Base-by-base conservation (phyloP, 2,113 vertebrate species). In the Sphaerodactylus townsendi region DNA sequence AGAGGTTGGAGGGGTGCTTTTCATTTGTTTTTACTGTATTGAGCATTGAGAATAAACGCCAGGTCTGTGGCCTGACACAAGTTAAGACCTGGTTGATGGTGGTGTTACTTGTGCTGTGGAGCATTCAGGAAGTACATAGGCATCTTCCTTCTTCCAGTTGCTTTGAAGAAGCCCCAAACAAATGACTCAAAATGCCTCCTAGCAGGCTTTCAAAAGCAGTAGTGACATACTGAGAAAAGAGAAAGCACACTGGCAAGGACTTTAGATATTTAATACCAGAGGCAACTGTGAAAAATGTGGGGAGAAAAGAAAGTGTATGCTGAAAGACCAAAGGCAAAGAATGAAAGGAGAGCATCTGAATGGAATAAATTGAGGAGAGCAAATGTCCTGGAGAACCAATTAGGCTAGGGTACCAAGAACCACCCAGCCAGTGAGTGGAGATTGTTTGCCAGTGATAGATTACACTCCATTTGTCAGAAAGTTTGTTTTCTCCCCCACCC, bases 171-270 rank as follows among this genome's bases (percentile, higher is more conserved):
- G 17, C 10, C 73, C 71, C 33, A 82, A 35, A 81, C 82, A 2
- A 2, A 68, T 79, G 75, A 81, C 56, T 77, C 81, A 79, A 56
- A 59, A 30, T 85, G 66, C 77, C 39, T 46, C 85, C 64, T 1
- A 88, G 77, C 83, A 82, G 81, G 17, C 78, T 88, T 92, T 90
- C 82, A 85, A 89, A 92, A 88, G 5, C 72, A 84, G 88, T 85
- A 82, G 83, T 73, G 84, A 82, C 81, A 83, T 44, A 80, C 81
- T 59, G 30, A 39, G 53, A 76, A 48, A 65, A 50, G 66, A 37
- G 59, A 77, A 35, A 81, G 53, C 65, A 44, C 39, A 3, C 77
- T 88, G 87, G 79, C 89, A 81, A 37, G n/a, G 19, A 59, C 50
- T 65, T 83, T 65, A 25, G 3, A 23, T 19, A 35, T 10, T 44